Conservation (phyloP, 1,140 invertebrate species). For the Zaprionus nigranus region DNA sequence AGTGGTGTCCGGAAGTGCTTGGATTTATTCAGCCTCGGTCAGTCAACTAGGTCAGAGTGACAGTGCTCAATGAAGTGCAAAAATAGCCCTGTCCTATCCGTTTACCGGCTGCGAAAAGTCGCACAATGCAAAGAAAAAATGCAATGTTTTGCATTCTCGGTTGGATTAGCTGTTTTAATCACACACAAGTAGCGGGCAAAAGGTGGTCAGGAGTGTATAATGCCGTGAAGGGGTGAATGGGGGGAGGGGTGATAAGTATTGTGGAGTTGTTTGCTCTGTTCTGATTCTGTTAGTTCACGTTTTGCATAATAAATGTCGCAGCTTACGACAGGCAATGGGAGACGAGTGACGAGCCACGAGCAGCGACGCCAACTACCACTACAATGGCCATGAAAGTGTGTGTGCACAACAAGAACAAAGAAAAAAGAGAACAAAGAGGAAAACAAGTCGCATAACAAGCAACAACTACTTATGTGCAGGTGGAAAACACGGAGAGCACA, state of each 20-base stretch:
- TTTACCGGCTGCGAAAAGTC: slow-evolving; percentile 67
- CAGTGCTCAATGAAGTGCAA: slow-evolving; percentile 46
- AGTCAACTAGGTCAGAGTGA: slow-evolving; percentile 8
- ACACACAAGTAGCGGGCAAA: slow-evolving; percentile 1
- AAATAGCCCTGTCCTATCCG: slow-evolving; percentile 63
- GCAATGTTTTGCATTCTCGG: slow-evolving; percentile 37
- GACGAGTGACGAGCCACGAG: too few relatives aligned
- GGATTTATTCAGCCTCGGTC: slow-evolving; percentile 33
- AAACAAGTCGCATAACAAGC: slow-evolving; percentile 72
- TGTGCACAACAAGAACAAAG: slow-evolving; percentile 15
- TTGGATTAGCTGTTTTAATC: slow-evolving; percentile 58
- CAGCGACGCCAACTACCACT: slow-evolving; percentile 25
- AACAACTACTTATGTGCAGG: slow-evolving; percentile 76
- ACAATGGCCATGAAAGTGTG: slow-evolving; percentile 59
- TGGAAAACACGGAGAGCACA: slow-evolving; percentile 40
- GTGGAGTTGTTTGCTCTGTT: slow-evolving; percentile 47
- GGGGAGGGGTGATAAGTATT: neutral
- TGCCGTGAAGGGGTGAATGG: neutral
- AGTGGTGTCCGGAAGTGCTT: slow-evolving; percentile 17
- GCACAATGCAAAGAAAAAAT: slow-evolving; percentile 72
- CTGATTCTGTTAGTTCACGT: slow-evolving; percentile 61
- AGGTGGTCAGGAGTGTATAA: neutral
- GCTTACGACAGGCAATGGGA: slow-evolving; percentile 47
- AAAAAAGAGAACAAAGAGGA: slow-evolving; percentile 17
- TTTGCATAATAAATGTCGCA: slow-evolving; percentile 78